Evolutionary conservation across 2,888 invertebrate genomes (phyloP).

Genomic region (Spisula subtruncata): DNA sequence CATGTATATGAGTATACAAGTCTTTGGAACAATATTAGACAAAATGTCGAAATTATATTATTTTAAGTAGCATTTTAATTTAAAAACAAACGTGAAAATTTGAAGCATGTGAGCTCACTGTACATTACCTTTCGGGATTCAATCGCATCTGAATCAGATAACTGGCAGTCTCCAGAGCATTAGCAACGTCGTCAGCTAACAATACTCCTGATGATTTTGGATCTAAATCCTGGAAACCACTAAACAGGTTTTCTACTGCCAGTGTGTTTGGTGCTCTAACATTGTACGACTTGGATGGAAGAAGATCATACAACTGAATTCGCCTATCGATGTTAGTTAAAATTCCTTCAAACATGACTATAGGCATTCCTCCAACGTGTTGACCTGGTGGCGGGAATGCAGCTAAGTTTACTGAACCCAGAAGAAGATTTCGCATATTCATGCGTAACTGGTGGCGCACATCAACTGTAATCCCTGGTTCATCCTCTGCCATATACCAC

Average conservation of each 20-base stretch:
- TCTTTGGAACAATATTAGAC: too few relatives aligned
- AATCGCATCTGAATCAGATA: constrained; percentile 33
- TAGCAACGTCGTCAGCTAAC: constrained; percentile 40
- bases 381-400: constrained; percentile 33
- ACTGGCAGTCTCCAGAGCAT: constrained; percentile 40
- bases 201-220: constrained; percentile 50
- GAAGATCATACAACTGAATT: constrained; percentile 28
- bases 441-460: constrained; percentile 37
- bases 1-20: too few relatives aligned
- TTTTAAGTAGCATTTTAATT: too few relatives aligned
- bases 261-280: constrained; percentile 46
- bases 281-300: constrained; percentile 40
- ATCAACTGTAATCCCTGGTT: constrained; percentile 41
- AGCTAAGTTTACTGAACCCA: constrained; percentile 24
- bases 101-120: too few relatives aligned
- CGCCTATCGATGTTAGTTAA: constrained; percentile 59
- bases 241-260: constrained; percentile 58
- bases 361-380: constrained; percentile 52
- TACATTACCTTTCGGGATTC: constrained; percentile 34
- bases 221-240: constrained; percentile 61
- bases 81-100: too few relatives aligned
- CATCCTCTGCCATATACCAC: constrained; percentile 63
- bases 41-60: too few relatives aligned
- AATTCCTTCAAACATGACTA: constrained; percentile 59
- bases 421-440: constrained; percentile 42